Evolutionary conservation across 2,797 vertebrate species (phyloP), one percentile per base, ranked within the genome.

Genomic region (Lepidocolaptes lacrymiger): DNA sequence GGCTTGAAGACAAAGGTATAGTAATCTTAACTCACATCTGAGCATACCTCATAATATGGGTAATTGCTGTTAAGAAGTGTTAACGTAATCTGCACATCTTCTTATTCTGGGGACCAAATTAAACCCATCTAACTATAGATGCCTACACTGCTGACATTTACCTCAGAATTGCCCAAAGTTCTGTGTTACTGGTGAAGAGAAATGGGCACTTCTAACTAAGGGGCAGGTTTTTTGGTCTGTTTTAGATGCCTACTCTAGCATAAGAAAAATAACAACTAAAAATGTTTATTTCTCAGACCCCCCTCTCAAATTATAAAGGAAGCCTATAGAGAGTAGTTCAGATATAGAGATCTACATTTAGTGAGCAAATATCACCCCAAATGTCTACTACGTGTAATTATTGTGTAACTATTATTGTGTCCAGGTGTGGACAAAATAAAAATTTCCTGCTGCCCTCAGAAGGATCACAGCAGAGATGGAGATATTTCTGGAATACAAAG

Each of bases 41-140:
- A 86, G 4, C 32, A 62, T 91, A 75, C 68, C 17, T 91, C 18
- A 44, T 66, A 93, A 62, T 32, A 22, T 7, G 28, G 23, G n/a
- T 79, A 78, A 91, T 46, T 88, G 54, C 54, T 93, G 13, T 67
- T 89, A 74, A 79, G 27, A 76, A 62, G 13, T 56, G 43, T 89
- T 94, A 94, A 52, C 36, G 37, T 91, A 64, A 88, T 90, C 72
- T 64, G 34, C 30, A n/a, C 77, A 48, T 72, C 22, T 75, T 94
- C 39, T 73, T 86, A 55, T 72, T 58, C 66, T 78, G 58, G 54
- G 21, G 34, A 72, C 36, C 21, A 44, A 62, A 78, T 88, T 80
- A 85, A 58, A 93, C 49, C 90, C 26, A 6, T 73, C 32, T 86
- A 61, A 52, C 75, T 83, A 4, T 9, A 75, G 56, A 80, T 8